Evolutionary conservation across 1,140 invertebrate species (phyloP), one percentile per base, ranked within the genome.

Genomic region (Zeugodacus cucurbitae): DNA sequence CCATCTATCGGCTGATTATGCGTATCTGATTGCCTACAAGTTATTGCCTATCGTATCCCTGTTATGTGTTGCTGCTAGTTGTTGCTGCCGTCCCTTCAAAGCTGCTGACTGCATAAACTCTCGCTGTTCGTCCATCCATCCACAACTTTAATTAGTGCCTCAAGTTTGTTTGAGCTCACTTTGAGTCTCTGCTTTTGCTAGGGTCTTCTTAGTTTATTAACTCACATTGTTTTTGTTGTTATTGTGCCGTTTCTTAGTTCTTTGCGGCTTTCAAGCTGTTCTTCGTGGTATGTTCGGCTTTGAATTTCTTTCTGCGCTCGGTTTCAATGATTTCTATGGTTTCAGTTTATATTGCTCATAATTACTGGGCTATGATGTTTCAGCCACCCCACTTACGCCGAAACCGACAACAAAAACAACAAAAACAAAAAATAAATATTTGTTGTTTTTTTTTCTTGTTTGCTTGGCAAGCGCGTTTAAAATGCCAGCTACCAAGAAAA

Each of bases 311-410:
- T 59, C 44, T 57, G 85, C 85, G 85, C 85, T 58, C 44, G 22
- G 8, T 86, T 86, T 86, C 29, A 58, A 86, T 58, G 57, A 59
- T 86, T 86, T 86, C 57, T 86, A 86, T 86, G 85, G 85, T 86
- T 86, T 86, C 85, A 86, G 85, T 86, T 58, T 34, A 86, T 86
- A 59, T 59, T 86, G 48, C 34, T 34, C 48, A 86, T 86, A 58
- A 86, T 58, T 86, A 59, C 48, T 86, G 37, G 48, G 54, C 57
- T 20, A 58, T 59, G 57, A 86, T 86, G 29, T 86, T 86, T 86
- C 34, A 86, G 57, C 57, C 48, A 86, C 85, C 32, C n/a, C 85
- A 59, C 48, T 57, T 86, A 44, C 26, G 85, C 29, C n/a, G 34
- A 58, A n/a, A 74, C 29, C 70, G 32, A 74, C 48, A 54, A 54